Evolutionary conservation across 2,797 vertebrate genomes (phyloP).

Genomic region (Anabacerthia variegaticeps): DNA sequence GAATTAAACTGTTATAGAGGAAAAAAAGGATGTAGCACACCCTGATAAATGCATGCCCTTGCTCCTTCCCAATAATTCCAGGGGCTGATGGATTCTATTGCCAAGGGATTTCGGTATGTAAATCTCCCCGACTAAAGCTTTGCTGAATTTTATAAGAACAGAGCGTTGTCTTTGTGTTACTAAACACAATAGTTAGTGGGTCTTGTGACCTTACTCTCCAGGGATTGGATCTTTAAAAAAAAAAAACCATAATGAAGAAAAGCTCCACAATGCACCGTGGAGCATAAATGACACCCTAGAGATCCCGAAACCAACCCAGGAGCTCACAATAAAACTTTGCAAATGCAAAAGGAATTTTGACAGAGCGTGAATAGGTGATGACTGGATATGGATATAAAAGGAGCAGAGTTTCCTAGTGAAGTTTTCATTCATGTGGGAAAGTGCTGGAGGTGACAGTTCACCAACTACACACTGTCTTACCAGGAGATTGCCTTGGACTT

Average conservation of each 20-base stretch:
- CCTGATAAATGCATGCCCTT: conserved; percentile 49
- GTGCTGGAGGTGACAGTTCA: conserved; percentile 60
- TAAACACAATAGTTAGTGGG: conserved; percentile 70
- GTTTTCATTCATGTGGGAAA: conserved; percentile 58
- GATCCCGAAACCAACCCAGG: conserved; percentile 72
- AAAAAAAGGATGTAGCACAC: conserved; percentile 23
- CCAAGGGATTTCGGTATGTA: conserved; percentile 66
- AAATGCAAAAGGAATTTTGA: conserved; percentile 58
- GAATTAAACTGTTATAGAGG: conserved; percentile 45
- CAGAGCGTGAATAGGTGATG: conserved; percentile 39
- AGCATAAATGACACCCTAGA: conserved; percentile 72
- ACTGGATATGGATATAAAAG: conserved; percentile 48
- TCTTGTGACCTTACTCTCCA: conserved; percentile 56
- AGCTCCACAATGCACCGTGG: conserved; percentile 49
- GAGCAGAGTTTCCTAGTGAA: conserved; percentile 9
- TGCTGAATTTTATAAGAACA: conserved; percentile 65
- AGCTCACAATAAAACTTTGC: conserved; percentile 66
- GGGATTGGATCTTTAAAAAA: conserved; percentile 72
- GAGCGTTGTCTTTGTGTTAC: conserved; percentile 63
- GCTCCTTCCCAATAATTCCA: conserved; percentile 68
- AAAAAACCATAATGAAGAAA: conserved; percentile 61
- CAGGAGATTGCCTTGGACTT: neutral
- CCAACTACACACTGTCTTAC: conserved; percentile 6
- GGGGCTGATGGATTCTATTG: conserved; percentile 58
- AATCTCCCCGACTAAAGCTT: conserved; percentile 61